Evolutionary conservation across 1,140 invertebrate genomes (phyloP).

Genomic region (Metaphire vulgaris): DNA sequence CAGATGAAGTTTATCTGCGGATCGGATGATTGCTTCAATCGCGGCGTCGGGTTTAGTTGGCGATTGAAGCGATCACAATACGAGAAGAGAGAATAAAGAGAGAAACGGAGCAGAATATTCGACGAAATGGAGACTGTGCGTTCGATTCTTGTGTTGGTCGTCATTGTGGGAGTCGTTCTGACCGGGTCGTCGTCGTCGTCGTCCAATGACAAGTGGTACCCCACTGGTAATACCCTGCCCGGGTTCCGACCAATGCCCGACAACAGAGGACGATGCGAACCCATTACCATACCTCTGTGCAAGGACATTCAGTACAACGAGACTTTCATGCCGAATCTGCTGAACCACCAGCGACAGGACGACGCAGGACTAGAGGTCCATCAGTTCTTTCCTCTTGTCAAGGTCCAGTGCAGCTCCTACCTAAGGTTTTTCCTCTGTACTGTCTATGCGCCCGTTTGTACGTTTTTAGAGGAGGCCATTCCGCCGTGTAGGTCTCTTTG

Average conservation of each 20-base stretch:
- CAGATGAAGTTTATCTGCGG: too few relatives aligned
- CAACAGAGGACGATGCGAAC: slow-evolving; percentile 65
- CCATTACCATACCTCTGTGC: slow-evolving; percentile 85
- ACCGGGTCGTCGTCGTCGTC: too few relatives aligned
- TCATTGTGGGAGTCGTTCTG: too few relatives aligned
- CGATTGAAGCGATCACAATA: too few relatives aligned
- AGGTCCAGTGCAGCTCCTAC: slow-evolving; percentile 88
- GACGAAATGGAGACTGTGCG: too few relatives aligned
- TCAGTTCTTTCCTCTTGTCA: slow-evolving; percentile 89
- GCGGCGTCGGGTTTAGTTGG: too few relatives aligned
- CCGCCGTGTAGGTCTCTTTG: slow-evolving; percentile 75
- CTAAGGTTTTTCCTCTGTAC: slow-evolving; percentile 93
- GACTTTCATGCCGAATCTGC: slow-evolving; percentile 91
- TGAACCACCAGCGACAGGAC: slow-evolving; percentile 87
- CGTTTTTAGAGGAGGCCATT: slow-evolving; percentile 72
- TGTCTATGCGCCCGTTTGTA: slow-evolving; percentile 87
- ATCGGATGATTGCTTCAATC: too few relatives aligned
- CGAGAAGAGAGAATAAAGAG: too few relatives aligned
- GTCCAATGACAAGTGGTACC: background rate
- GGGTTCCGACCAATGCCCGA: slow-evolving; percentile 51
- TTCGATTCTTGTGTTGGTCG: too few relatives aligned
- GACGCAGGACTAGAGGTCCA: slow-evolving; percentile 89
- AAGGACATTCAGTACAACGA: slow-evolving; percentile 86
- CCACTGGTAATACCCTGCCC: background rate
- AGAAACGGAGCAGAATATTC: too few relatives aligned